Conservation (phyloP, 2,113 vertebrate species). For the Smithornis capensis region DNA sequence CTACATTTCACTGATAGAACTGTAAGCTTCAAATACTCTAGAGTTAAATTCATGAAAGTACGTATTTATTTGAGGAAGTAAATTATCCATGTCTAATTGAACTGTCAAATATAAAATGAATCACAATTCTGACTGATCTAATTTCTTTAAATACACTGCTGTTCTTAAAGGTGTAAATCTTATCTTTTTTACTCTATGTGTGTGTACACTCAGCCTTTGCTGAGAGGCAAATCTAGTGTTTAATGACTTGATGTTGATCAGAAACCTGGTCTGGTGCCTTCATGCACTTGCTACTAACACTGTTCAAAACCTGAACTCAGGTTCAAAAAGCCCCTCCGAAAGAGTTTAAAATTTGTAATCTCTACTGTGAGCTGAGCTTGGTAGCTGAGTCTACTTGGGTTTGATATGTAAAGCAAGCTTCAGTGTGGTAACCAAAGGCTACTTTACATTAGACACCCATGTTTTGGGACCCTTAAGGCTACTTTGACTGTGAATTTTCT, state of each 20-base stretch:
- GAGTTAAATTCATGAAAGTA: not conserved
- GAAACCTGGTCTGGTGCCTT: not conserved
- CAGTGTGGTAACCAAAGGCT: not conserved
- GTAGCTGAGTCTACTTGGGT: not conserved
- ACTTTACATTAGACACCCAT: not conserved
- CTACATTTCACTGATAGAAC: not conserved
- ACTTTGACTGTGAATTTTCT: constrained; percentile 25
- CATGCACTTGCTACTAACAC: not conserved
- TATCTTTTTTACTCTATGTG: not conserved
- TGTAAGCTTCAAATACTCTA: not conserved
- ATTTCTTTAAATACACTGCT: not conserved
- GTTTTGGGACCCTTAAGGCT: not conserved
- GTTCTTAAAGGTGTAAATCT: not conserved
- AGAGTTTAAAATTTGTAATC: not conserved
- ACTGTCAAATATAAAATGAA: not conserved
- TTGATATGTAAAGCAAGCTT: not conserved
- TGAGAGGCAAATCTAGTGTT: not conserved
- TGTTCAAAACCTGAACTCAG: not conserved
- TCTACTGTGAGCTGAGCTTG: not conserved
- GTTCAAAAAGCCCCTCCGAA: not conserved
- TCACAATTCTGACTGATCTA: not conserved
- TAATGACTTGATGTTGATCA: not conserved
- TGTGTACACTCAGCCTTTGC: not conserved
- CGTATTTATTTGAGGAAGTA: not conserved
- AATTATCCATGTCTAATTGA: constrained; percentile 8